Conservation (phyloP, 30 jellyfish, hydroid and myxozoan genomes). For the Hydractinia echinata region DNA sequence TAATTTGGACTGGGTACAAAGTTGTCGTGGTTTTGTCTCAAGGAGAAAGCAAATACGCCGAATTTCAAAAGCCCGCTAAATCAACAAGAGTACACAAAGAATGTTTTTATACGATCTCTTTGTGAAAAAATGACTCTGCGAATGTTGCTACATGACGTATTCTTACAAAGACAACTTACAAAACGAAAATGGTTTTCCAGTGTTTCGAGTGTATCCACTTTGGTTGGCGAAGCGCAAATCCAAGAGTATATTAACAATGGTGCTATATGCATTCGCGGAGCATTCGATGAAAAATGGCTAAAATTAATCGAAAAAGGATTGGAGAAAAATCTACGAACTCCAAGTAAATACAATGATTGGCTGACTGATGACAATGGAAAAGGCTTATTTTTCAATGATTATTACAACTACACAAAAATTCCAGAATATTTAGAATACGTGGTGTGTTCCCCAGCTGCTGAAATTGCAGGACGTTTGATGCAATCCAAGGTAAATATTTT, state of each 20-base stretch:
- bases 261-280: slow-evolving; percentile 51
- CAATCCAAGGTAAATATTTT: slow-evolving; percentile 36
- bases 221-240: slow-evolving; percentile 2
- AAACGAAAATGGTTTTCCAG: too few relatives aligned
- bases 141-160: too few relatives aligned
- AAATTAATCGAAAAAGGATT: slow-evolving; percentile 49
- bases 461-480: slow-evolving; percentile 56
- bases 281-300: slow-evolving; percentile 42
- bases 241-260: slow-evolving; percentile 61
- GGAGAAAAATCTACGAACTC: slow-evolving; percentile 33
- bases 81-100: too few relatives aligned
- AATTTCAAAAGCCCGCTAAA: too few relatives aligned
- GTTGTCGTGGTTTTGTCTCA: too few relatives aligned
- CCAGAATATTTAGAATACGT: slow-evolving; percentile 38
- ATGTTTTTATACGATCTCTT: too few relatives aligned
- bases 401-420: slow-evolving; percentile 47
- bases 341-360: slow-evolving; percentile 52
- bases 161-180: too few relatives aligned
- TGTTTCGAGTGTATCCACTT: too few relatives aligned
- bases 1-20: too few relatives aligned
- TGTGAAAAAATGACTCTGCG: too few relatives aligned
- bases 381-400: slow-evolving; percentile 67
- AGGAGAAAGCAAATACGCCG: too few relatives aligned
- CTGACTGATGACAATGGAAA: slow-evolving; percentile 41
- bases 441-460: slow-evolving; percentile 58